A percentile compares a stretch with the other conserved stretches of the same genome.
These are phyloP conservation scores for Amyelois transitella DNA, from an alignment of 1,140 invertebrate genomes.

Conservation along the genomic window DNA sequence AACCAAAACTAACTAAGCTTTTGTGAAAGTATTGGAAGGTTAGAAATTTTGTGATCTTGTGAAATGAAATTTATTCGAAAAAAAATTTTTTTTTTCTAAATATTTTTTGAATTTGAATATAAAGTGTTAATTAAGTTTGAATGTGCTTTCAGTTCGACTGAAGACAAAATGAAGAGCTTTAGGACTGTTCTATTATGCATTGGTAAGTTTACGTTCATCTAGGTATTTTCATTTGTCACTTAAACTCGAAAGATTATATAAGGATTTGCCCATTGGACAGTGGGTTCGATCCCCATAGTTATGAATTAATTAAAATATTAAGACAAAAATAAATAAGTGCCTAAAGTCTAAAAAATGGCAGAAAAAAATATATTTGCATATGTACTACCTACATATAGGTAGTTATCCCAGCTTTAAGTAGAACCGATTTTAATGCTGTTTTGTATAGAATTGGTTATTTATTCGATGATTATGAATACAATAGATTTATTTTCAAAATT, in stretches of 20 bases:
- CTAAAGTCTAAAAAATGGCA: too few species aligned
- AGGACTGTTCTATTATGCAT: slow-evolving; percentile 41
- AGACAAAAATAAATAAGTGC: too few species aligned
- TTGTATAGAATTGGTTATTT: too few species aligned
- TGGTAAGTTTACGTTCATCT: slow-evolving; percentile 32
- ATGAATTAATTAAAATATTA: too few species aligned
- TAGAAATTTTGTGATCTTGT: slow-evolving; percentile 23
- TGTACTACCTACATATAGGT: too few species aligned
- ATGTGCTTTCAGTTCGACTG: slow-evolving; percentile 62
- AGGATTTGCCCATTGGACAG: neutral
- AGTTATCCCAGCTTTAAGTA: too few species aligned
- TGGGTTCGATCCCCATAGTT: neutral
- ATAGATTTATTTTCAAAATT: too few species aligned
- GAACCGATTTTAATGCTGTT: too few species aligned
- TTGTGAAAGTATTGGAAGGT: slow-evolving; percentile 69
- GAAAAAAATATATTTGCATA: too few species aligned
- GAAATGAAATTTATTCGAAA: slow-evolving; percentile 7
- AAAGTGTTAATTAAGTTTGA: slow-evolving; percentile 14
- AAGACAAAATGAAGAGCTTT: slow-evolving; percentile 39
- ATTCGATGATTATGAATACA: too few species aligned
- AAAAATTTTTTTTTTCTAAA: slow-evolving; percentile 2
- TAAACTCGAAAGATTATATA: neutral
- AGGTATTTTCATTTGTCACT: too few species aligned
- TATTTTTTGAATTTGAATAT: neutral
- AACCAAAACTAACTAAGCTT: slow-evolving; percentile 30